A percentile compares a stretch with the other conserved stretches of the same genome.
Conservation (phyloP, 2,888 invertebrate species). For the Zhengitettix transpicula region DNA sequence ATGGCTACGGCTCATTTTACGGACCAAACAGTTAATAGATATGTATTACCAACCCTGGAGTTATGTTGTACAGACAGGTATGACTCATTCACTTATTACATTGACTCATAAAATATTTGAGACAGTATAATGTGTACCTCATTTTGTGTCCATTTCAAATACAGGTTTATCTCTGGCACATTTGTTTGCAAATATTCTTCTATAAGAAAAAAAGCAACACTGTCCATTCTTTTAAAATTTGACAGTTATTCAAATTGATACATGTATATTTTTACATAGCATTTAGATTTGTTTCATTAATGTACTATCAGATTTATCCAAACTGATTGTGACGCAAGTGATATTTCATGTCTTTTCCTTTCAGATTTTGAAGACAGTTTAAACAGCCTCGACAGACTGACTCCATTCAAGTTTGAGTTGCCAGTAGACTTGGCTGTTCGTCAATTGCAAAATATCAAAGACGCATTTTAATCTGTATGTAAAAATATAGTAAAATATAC, state of each 20-base stretch:
- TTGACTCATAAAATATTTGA: not conserved
- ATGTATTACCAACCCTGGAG: slow-evolving; percentile 80
- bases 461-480: slow-evolving; percentile 53
- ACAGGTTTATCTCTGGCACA: too few relatives aligned
- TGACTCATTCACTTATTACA: slow-evolving; percentile 8
- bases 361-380: slow-evolving; percentile 89
- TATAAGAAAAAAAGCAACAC: too few relatives aligned
- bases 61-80: slow-evolving; percentile 84
- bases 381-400: slow-evolving; percentile 74
- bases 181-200: too few relatives aligned
- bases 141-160: too few relatives aligned
- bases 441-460: slow-evolving; percentile 94
- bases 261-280: too few relatives aligned
- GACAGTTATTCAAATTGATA: too few relatives aligned
- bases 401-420: slow-evolving; percentile 73
- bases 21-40: slow-evolving; percentile 63
- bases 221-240: too few relatives aligned
- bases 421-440: slow-evolving; percentile 92
- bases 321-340: not conserved
- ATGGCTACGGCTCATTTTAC: slow-evolving; percentile 88
- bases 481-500: too few relatives aligned
- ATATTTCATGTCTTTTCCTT: slow-evolving; percentile 14
- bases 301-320: too few relatives aligned
- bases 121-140: too few relatives aligned
- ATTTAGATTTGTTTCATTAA: too few relatives aligned